phyloP scores from a whole-genome alignment of 2,888 invertebrate genomes.

The Clostera curtula region DNA sequence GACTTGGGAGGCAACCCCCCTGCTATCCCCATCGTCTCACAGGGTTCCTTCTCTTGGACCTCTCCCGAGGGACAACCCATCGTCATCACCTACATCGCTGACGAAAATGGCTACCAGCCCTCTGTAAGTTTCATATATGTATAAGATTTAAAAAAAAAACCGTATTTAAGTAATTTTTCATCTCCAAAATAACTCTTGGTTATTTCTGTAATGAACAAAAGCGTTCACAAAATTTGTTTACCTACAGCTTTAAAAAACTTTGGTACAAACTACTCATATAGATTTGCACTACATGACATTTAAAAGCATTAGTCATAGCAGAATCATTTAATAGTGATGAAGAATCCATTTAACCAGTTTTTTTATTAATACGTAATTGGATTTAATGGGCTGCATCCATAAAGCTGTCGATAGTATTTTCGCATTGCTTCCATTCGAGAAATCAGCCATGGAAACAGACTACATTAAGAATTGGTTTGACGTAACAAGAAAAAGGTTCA shows the following conservation, averaged over 20 bases:
- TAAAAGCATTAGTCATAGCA: not conserved
- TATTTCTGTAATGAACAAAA: too few relatives aligned
- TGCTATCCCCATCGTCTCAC: slow-evolving; percentile 45
- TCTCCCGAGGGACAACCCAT: slow-evolving; percentile 78
- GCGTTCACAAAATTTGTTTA: too few relatives aligned
- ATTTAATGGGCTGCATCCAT: not conserved
- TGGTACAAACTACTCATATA: too few relatives aligned
- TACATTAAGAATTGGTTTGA: too few relatives aligned
- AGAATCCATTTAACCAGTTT: not conserved
- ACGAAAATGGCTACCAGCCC: slow-evolving; percentile 81
- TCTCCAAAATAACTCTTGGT: too few relatives aligned
- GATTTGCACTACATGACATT: too few relatives aligned
- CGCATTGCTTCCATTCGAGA: too few relatives aligned
- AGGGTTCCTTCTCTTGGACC: slow-evolving; percentile 71
- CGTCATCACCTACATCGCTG: slow-evolving; percentile 76
- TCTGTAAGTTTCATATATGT: slow-evolving; percentile 42
- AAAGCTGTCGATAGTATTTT: slow-evolving; percentile 1
- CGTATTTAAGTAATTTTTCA: not conserved
- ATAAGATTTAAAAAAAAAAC: not conserved
- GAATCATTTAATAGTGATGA: not conserved
- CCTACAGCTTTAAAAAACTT: too few relatives aligned
- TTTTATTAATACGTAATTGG: slow-evolving; percentile 1
- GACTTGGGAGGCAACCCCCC: slow-evolving; percentile 64
- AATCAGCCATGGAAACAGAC: too few relatives aligned
- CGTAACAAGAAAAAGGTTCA: too few relatives aligned